A percentile compares a stretch with the other conserved stretches of the same genome.
These are phyloP conservation scores for Athripsodes cinereus DNA, from an alignment of 2,888 invertebrate species.

Conservation along the genomic window DNA sequence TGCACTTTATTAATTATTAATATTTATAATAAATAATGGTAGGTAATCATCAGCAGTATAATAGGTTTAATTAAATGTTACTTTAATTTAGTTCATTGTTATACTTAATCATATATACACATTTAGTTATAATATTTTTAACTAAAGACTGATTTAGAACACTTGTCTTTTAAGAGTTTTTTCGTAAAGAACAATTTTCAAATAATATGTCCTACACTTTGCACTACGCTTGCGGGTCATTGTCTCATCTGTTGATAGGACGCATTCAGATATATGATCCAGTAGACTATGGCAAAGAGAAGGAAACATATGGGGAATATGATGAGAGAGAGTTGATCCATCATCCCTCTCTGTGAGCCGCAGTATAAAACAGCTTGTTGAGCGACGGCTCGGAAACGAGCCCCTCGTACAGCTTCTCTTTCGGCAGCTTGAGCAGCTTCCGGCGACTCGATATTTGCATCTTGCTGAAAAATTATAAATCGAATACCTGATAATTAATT, in stretches of 20 bases:
- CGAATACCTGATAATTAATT: too few relatives aligned
- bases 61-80: too few relatives aligned
- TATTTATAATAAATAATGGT: too few relatives aligned
- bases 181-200: too few relatives aligned
- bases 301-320: constrained; percentile 54
- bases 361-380: constrained; percentile 55
- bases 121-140: too few relatives aligned
- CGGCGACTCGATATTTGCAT: constrained; percentile 22
- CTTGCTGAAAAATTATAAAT: constrained; percentile 10
- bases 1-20: too few relatives aligned
- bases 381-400: constrained; percentile 39
- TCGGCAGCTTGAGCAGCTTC: constrained; percentile 22
- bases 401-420: constrained; percentile 24
- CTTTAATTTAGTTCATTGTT: too few relatives aligned
- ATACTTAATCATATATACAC: too few relatives aligned
- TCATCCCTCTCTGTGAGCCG: constrained; percentile 54
- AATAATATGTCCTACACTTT: constrained; percentile 12
- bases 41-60: too few relatives aligned
- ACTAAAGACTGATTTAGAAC: too few relatives aligned
- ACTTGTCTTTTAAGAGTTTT: too few relatives aligned
- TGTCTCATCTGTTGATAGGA: constrained; percentile 33
- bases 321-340: constrained; percentile 56
- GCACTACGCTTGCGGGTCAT: constrained; percentile 27
- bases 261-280: constrained; percentile 57
- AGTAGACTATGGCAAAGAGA: constrained; percentile 53